Percentiles rank a stretch among this genome's conserved stretches.
These are phyloP conservation scores for Gymnoscelis rufifasciata DNA, from an alignment of 2,888 invertebrate species.

Conservation along the genomic window DNA sequence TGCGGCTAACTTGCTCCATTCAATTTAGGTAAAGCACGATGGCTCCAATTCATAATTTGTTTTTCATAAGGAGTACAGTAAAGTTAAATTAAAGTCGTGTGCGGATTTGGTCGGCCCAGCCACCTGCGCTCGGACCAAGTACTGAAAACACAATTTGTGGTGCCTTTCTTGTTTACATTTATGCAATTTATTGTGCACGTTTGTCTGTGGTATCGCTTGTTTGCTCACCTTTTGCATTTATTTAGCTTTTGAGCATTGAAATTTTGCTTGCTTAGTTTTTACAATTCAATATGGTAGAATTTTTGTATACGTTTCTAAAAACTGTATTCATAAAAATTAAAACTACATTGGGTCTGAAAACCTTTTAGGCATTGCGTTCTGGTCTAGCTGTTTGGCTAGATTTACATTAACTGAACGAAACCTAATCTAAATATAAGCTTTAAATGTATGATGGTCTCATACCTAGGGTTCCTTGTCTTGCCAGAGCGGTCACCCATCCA, in stretches of 20 bases:
- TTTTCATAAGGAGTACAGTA: constrained; percentile 63
- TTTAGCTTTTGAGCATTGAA: not conserved
- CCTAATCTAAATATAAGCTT: too few relatives aligned
- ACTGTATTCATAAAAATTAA: too few relatives aligned
- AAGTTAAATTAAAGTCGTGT: constrained; percentile 76
- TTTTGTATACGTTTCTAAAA: too few relatives aligned
- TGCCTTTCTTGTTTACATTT: constrained; percentile 64
- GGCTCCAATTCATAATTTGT: constrained; percentile 38
- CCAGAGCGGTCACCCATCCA: too few relatives aligned
- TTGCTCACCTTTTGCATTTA: constrained; percentile 4
- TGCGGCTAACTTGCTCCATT: constrained; percentile 16
- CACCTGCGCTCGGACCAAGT: constrained; percentile 61
- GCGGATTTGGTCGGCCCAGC: constrained; percentile 59
- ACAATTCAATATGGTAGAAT: too few relatives aligned
- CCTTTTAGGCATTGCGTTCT: too few relatives aligned
- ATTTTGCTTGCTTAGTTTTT: not conserved
- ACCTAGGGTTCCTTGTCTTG: too few relatives aligned
- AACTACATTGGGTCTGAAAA: too few relatives aligned
- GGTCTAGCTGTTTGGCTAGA: too few relatives aligned
- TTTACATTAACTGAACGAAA: too few relatives aligned
- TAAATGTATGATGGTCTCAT: too few relatives aligned
- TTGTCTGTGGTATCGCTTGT: constrained; percentile 33
- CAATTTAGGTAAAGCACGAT: constrained; percentile 22
- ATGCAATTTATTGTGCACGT: constrained; percentile 54
- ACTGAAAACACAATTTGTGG: constrained; percentile 71